Base-by-base conservation (phyloP, 2,113 vertebrate species). In the Polypterus bichir region DNA sequence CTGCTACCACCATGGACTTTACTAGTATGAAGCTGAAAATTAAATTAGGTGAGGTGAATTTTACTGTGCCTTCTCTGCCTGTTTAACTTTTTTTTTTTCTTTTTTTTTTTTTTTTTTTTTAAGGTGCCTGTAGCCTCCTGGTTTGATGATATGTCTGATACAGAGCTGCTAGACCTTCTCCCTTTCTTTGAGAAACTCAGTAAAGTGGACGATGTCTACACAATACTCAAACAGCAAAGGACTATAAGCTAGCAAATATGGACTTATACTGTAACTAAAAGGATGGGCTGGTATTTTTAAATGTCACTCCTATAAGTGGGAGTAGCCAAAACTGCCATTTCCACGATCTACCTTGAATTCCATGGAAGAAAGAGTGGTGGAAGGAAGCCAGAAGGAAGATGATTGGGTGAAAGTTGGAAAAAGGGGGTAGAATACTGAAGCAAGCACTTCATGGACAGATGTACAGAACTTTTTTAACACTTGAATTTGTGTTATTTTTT, bases 111-210 rank as follows among this genome's bases (percentile, higher is more conserved):
- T 57, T 27, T 27, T 60, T 46, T 4, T 51, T 54, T 8, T 3
- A 76, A 98, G 96, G 94, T 98, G 53, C 93, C 96, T 0, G 93
- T 98, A 61, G 89, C 83, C 6, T 98, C 96, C 6, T 98, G 96
- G 96, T 98, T 98, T 27, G 92, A 98, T 53, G 94, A 98, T 82
- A 94, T 89, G 90, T 86, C 88, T 0, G 96, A 98, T 84, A 96
- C 90, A 0, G 96, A 98, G 72, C 90, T 98, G 62, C 87, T 97
- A 1, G 94, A 98, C 66, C 89, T 98, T 51, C 83, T 98, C 72
- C 96, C 96, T 1, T 94, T 97, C 82, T 98, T 98, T 3, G 96
- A 98, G 81, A 88, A 89, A 83, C 90, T 98, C 57, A 95, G 91
- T 83, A 88, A 87, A 51, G 90, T 86, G 76, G 94, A 97, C 0